phyloP scores from a whole-genome alignment of 92 coral and sea anemone genomes.

The Heliopora coerulea region DNA sequence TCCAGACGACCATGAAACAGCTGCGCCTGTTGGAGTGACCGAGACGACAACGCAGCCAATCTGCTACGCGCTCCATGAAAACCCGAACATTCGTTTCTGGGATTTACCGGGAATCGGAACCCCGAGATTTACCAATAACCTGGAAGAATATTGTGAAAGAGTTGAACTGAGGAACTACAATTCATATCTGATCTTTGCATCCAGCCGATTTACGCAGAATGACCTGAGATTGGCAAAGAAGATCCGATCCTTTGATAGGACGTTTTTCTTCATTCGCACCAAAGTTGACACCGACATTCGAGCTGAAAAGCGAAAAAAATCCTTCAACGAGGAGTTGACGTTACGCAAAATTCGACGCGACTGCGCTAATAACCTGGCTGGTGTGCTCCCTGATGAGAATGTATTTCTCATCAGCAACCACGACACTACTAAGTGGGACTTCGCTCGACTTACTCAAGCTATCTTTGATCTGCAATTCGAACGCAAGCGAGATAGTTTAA shows the following conservation, averaged over 20 bases:
- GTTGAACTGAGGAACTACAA: conserved; percentile 23
- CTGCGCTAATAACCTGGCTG: conserved; percentile 5
- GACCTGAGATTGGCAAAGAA: conserved; percentile 25
- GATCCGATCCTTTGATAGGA: conserved; percentile 7
- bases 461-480: too few species aligned
- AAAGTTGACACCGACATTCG: conserved; percentile 19
- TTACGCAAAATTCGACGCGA: neutral
- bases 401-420: conserved; percentile 41
- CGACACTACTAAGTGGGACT: conserved; percentile 32
- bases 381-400: neutral
- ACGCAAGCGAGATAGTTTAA: too few species aligned
- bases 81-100: conserved; percentile 39
- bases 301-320: conserved; percentile 14
- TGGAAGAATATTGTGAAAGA: conserved; percentile 31
- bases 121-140: conserved; percentile 9
- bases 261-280: conserved; percentile 21
- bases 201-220: conserved; percentile 32
- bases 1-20: conserved; percentile 28
- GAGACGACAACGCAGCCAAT: conserved; percentile 40
- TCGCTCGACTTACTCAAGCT: conserved; percentile 25
- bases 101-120: conserved; percentile 50
- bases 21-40: conserved; percentile 34
- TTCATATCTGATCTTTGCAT: conserved; percentile 31
- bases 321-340: conserved; percentile 30
- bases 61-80: conserved; percentile 19